Conservation (phyloP, 2,888 invertebrate genomes). For the Dasysyrphus tricinctus region DNA sequence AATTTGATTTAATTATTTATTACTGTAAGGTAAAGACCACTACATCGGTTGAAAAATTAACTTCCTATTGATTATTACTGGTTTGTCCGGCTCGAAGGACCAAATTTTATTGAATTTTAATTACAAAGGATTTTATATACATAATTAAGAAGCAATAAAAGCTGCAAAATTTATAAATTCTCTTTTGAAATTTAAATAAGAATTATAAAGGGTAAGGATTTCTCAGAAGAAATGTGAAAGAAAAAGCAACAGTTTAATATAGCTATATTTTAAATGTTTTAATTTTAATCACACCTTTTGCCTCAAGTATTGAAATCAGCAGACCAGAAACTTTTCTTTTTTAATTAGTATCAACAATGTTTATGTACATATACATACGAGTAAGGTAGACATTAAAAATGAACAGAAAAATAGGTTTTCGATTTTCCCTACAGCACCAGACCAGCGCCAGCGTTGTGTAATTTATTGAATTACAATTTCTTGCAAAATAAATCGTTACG, state of each 20-base stretch:
- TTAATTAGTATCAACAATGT: too few relatives aligned
- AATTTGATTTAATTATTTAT: conserved; percentile 25
- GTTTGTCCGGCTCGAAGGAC: conserved; percentile 1
- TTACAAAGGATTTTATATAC: background rate
- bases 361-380: too few relatives aligned
- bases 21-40: background rate
- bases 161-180: too few relatives aligned
- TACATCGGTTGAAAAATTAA: background rate
- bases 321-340: background rate
- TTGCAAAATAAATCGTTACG: conserved; percentile 5
- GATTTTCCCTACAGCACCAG: background rate
- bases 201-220: background rate
- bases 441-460: background rate
- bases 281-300: background rate
- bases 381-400: background rate
- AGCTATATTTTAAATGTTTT: too few relatives aligned
- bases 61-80: too few relatives aligned
- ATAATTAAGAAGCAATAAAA: background rate
- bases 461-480: background rate
- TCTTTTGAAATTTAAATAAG: too few relatives aligned
- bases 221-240: too few relatives aligned
- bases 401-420: background rate
- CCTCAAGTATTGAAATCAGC: background rate
- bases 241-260: too few relatives aligned
- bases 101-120: background rate